Conservation (phyloP, 1,140 invertebrate species). For the Macrostomum lignano region DNA sequence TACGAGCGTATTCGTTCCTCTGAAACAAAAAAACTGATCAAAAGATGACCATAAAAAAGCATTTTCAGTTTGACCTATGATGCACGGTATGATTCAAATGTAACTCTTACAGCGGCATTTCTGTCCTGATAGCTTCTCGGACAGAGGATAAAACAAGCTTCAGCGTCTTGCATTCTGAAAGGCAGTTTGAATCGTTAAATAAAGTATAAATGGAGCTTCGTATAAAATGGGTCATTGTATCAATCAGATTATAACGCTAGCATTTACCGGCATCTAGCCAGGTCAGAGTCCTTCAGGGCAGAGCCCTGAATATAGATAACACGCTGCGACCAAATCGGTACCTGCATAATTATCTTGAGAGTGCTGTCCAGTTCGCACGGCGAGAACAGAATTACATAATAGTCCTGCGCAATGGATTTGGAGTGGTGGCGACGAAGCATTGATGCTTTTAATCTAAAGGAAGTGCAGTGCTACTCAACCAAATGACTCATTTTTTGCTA, state of each 20-base stretch:
- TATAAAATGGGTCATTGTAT: too few species aligned
- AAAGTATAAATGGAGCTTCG: conserved; percentile 5
- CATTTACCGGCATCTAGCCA: conserved; percentile 41
- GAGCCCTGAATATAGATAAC: conserved; percentile 47
- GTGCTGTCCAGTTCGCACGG: conserved; percentile 86
- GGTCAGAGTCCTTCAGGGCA: conserved; percentile 64
- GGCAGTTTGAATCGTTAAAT: neutral
- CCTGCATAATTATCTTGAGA: conserved; percentile 84
- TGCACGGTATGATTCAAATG: too few species aligned
- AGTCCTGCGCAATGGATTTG: too few species aligned
- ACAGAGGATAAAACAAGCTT: conserved; percentile 73
- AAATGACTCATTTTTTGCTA: too few species aligned
- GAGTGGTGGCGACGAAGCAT: too few species aligned
- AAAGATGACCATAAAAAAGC: neutral
- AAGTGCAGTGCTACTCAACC: too few species aligned
- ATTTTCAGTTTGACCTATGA: neutral
- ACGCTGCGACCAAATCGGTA: neutral
- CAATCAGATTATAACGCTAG: neutral
- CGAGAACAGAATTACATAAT: conserved; percentile 72
- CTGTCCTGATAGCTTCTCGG: conserved; percentile 83
- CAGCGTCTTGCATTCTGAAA: conserved; percentile 69
- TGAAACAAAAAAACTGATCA: neutral
- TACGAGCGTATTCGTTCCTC: too few species aligned
- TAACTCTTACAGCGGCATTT: conserved; percentile 63
- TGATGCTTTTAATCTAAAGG: too few species aligned